These are phyloP conservation scores for Hemibates koningsi DNA, from an alignment of 2,113 vertebrate species.

Conservation along the genomic window DNA sequence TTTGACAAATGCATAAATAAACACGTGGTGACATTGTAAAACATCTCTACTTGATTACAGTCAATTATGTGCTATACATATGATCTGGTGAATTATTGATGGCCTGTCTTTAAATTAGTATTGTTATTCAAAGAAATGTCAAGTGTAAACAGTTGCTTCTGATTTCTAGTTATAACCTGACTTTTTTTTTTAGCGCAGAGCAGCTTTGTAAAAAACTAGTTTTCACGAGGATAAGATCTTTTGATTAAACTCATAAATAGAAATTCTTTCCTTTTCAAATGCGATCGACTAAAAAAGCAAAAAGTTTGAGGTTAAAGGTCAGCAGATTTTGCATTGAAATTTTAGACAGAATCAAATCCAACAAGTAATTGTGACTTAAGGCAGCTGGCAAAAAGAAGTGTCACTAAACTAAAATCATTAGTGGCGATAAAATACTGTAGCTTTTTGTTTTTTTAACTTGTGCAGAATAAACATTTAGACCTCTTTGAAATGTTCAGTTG, in stretches of 20 bases:
- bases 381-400: background rate
- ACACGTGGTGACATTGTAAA: background rate
- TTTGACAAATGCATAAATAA: conserved; percentile 44
- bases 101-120: background rate
- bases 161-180: background rate
- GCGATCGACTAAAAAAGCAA: background rate
- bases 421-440: conserved; percentile 44
- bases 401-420: background rate
- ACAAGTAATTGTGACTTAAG: background rate
- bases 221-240: background rate
- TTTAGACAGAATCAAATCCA: background rate
- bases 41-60: conserved; percentile 5
- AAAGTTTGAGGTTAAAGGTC: conserved; percentile 14
- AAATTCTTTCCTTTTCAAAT: background rate
- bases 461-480: background rate
- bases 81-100: background rate
- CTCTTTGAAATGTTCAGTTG: background rate
- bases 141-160: conserved; percentile 40
- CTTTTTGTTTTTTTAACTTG: background rate
- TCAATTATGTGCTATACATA: background rate
- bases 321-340: background rate
- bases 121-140: background rate
- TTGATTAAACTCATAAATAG: background rate
- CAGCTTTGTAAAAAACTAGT: background rate
- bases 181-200: background rate